Evolutionary conservation across 1,140 invertebrate genomes (phyloP).

Genomic region (Drosophila navojoa): DNA sequence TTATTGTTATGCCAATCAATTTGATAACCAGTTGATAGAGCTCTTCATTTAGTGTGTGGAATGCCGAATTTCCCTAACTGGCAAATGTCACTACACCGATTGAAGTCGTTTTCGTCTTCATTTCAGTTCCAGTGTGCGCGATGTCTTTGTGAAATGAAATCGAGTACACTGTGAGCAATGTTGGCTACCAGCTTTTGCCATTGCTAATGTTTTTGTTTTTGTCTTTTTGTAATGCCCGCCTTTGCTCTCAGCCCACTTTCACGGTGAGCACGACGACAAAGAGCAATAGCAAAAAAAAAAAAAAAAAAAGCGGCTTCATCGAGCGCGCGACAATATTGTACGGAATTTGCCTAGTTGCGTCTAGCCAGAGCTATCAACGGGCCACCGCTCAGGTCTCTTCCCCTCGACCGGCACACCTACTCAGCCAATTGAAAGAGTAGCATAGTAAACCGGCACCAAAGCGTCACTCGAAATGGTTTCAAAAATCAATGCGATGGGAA

Average conservation of each 20-base stretch:
- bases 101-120: constrained; percentile 11
- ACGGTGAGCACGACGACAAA: constrained; percentile 56
- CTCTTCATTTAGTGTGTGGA: not conserved
- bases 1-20: not conserved
- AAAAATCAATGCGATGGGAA: constrained; percentile 80
- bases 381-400: not conserved
- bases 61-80: constrained; percentile 8
- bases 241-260: constrained; percentile 75
- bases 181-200: constrained; percentile 61
- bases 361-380: constrained; percentile 57
- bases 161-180: constrained; percentile 69
- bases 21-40: not conserved
- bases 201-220: constrained; percentile 25
- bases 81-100: constrained; percentile 3
- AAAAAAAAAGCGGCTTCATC: constrained; percentile 2
- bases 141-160: constrained; percentile 65
- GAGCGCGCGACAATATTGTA: constrained; percentile 29
- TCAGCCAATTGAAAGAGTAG: constrained; percentile 40
- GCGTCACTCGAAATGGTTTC: constrained; percentile 72
- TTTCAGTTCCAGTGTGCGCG: constrained; percentile 43
- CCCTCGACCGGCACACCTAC: constrained; percentile 7
- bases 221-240: constrained; percentile 46
- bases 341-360: constrained; percentile 70
- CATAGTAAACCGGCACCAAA: constrained; percentile 59
- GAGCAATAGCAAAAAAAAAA: constrained; percentile 41